Percentiles rank a stretch among this genome's conserved stretches.
These are phyloP conservation scores for Pterocles orientalis DNA, from an alignment of 2,113 vertebrate genomes.

Conservation along the genomic window DNA sequence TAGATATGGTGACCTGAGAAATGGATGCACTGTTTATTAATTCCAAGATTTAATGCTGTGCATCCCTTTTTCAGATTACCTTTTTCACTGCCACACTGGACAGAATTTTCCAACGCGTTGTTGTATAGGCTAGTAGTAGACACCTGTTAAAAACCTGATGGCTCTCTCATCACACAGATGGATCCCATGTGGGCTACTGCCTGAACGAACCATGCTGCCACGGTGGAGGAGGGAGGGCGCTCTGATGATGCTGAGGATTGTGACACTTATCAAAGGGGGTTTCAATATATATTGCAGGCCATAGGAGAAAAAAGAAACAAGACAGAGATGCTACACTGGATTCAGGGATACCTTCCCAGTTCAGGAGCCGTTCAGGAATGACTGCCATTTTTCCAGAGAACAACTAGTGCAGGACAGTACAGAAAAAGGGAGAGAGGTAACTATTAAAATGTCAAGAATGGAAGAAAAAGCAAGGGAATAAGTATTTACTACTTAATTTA, in stretches of 20 bases:
- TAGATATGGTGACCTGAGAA: not conserved
- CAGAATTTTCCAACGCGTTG: not conserved
- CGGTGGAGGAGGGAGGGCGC: not conserved
- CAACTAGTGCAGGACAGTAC: not conserved
- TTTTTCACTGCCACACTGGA: not conserved
- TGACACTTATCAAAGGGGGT: not conserved
- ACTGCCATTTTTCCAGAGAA: not conserved
- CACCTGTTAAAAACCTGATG: not conserved
- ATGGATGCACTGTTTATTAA: not conserved
- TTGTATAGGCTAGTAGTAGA: not conserved
- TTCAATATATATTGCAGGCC: not conserved
- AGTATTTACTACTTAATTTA: not conserved
- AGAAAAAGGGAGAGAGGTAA: not conserved
- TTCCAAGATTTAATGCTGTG: not conserved
- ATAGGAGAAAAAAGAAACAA: not conserved
- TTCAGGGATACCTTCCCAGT: not conserved
- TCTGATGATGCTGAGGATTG: not conserved
- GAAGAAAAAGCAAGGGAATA: not conserved
- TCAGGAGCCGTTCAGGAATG: not conserved
- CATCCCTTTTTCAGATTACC: not conserved
- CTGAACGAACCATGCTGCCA: not conserved
- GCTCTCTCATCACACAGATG: not conserved
- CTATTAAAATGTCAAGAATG: not conserved
- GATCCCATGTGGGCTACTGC: not conserved
- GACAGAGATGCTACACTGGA: fast-evolving